A percentile compares a stretch with the other conserved stretches of the same genome.
phyloP scores from a whole-genome alignment of 2,797 vertebrate species.

The Atherinosoma microstoma region DNA sequence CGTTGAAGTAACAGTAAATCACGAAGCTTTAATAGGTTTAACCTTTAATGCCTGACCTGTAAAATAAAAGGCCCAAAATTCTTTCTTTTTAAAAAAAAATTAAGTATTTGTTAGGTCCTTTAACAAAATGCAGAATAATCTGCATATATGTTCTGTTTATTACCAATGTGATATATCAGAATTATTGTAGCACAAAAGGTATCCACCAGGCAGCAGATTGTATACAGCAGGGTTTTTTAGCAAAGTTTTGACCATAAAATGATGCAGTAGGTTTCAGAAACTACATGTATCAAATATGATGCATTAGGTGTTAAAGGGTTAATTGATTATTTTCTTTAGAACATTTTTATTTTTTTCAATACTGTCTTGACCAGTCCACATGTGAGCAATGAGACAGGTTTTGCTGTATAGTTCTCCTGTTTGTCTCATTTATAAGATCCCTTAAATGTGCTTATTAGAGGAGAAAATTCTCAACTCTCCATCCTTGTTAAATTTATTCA shows the following conservation, averaged over 20 bases:
- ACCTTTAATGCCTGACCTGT: neutral
- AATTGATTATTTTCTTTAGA: neutral
- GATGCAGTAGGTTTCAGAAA: neutral
- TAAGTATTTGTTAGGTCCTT: neutral
- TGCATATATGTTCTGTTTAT: no score
- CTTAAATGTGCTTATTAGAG: neutral
- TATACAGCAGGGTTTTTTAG: no score
- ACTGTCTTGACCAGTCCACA: neutral
- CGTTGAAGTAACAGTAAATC: slow-evolving; percentile 16
- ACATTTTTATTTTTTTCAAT: neutral
- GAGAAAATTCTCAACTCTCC: neutral
- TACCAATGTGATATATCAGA: no score
- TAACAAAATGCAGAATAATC: neutral
- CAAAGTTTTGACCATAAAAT: neutral
- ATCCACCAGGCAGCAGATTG: neutral
- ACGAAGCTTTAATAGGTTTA: slow-evolving; percentile 11
- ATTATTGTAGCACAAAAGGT: neutral
- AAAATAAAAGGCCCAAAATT: no score
- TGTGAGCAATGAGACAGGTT: neutral
- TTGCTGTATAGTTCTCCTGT: neutral
- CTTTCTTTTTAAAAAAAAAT: neutral
- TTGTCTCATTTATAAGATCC: neutral
- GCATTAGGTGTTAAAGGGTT: neutral
- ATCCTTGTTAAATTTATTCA: neutral
- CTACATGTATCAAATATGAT: slow-evolving; percentile 7